A percentile compares a stretch with the other conserved stretches of the same genome.
These are phyloP conservation scores for Bimastos eiseni DNA, from an alignment of 2,888 invertebrate genomes.

Conservation along the genomic window DNA sequence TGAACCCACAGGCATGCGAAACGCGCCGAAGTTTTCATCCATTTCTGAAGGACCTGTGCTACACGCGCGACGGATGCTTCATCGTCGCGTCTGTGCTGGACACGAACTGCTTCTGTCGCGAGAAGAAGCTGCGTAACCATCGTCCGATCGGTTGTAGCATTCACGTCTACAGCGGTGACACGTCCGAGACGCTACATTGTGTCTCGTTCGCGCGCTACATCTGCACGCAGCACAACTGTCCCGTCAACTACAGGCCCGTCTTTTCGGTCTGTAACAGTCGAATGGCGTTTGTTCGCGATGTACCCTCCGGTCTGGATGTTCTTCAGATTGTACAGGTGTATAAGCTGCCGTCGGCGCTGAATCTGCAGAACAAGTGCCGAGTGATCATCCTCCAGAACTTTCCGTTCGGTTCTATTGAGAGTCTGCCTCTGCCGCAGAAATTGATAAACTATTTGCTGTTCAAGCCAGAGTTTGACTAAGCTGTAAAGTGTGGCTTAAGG, in stretches of 20 bases:
- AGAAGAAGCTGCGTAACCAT: slow-evolving; percentile 42
- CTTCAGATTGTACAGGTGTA: slow-evolving; percentile 58
- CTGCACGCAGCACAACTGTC: slow-evolving; percentile 57
- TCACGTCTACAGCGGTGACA: slow-evolving; percentile 58
- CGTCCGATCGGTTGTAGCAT: slow-evolving; percentile 57
- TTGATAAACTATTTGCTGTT: slow-evolving; percentile 59
- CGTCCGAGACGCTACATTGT: slow-evolving; percentile 57
- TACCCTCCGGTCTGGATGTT: slow-evolving; percentile 28
- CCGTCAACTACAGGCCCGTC: slow-evolving; percentile 59
- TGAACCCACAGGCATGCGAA: neutral
- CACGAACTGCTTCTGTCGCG: slow-evolving; percentile 52
- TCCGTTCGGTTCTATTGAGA: slow-evolving; percentile 46
- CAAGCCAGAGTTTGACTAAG: slow-evolving; percentile 52
- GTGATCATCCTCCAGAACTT: slow-evolving; percentile 56
- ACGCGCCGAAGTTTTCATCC: neutral
- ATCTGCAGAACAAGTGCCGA: slow-evolving; percentile 57
- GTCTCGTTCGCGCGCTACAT: slow-evolving; percentile 59
- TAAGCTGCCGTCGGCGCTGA: slow-evolving; percentile 53
- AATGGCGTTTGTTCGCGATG: slow-evolving; percentile 57
- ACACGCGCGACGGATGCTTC: slow-evolving; percentile 56
- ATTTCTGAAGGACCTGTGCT: slow-evolving; percentile 51
- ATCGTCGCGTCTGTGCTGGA: slow-evolving; percentile 56
- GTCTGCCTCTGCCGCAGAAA: slow-evolving; percentile 49
- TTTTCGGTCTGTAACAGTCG: slow-evolving; percentile 59
- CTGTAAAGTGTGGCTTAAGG: neutral